Percentiles rank a stretch among this genome's conserved stretches.
Conservation (phyloP, 2,113 vertebrate species). For the Cyanoderma ruficeps region DNA sequence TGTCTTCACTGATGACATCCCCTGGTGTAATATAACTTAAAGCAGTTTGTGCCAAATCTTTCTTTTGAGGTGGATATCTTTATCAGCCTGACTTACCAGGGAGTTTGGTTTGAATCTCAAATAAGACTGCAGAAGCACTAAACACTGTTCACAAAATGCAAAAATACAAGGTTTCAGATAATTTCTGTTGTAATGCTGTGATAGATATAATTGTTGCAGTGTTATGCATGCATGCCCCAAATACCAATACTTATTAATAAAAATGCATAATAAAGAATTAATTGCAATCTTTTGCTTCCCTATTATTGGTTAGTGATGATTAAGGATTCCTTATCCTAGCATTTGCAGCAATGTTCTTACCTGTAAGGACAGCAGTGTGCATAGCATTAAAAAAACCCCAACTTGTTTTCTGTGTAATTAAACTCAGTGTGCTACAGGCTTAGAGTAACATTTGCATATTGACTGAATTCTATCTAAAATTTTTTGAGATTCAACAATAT, state of each 20-base stretch:
- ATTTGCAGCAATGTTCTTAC: background rate
- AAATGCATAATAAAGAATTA: conserved; percentile 56
- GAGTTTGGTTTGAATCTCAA: background rate
- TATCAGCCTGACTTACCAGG: background rate
- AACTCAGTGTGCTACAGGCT: background rate
- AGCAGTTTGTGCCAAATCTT: conserved; percentile 20
- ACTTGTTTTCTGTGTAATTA: background rate
- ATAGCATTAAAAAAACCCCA: background rate
- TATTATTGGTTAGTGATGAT: conserved; percentile 19
- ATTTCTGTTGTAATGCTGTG: conserved; percentile 50
- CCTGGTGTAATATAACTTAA: background rate
- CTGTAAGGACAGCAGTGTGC: background rate
- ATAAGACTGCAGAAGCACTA: background rate
- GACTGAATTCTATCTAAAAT: background rate
- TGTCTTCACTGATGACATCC: background rate
- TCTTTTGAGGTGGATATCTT: background rate
- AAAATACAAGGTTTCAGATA: conserved; percentile 26
- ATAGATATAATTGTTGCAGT: conserved; percentile 56
- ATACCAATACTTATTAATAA: conserved; percentile 43
- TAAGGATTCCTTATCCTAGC: background rate
- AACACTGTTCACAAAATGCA: conserved; percentile 8
- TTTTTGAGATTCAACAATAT: background rate
- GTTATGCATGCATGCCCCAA: conserved; percentile 64
- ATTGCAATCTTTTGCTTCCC: conserved; percentile 37
- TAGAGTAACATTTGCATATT: background rate